Evolutionary conservation across 1,140 invertebrate species (phyloP), one percentile per base, ranked within the genome.

Genomic region (Aplysia californica): DNA sequence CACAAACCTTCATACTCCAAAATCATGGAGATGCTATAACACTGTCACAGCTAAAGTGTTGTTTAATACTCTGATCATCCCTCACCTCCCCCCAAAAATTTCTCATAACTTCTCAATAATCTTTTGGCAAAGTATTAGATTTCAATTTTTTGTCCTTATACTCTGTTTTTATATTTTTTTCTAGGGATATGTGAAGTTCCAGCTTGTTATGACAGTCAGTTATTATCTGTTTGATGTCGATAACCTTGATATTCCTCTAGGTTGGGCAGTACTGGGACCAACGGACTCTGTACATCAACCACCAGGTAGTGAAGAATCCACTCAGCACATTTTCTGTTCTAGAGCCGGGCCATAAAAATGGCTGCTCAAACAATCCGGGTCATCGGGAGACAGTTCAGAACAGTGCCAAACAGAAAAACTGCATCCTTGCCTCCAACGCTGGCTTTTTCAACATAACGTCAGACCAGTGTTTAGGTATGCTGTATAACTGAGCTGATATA

Each of bases 371-470:
- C 21, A 77, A 59, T 3, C 55, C 68, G 23, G 78, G 77, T 15
- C 71, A 55, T 2, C 78, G 83, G 66, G 80, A 82, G 38, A 87
- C 85, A 4, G 88, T 89, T 0, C 15, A 67, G 31, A 79, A 85
- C 35, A 83, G 83, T 41, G 82, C 85, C 0, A 68, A 78, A 66
- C 79, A 80, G 55, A 82, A 83, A 50, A 76, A 84, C 0, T 90
- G 89, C 79, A 10, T 87, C 18, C 77, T 87, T 15, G 88, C 88
- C 6, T 78, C 86, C 20, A 90, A 90, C 87, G 89, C 86, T 75
- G 89, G 89, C 66, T 89, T 89, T 78, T 90, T 90, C 74, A 86
- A 89, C 78, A 88, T 85, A 23, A 75, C 80, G 2, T 81, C 77
- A 75, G 87, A 86, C 68, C 73, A 80, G 3, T 90, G 89, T 79